Percentiles rank a stretch among this genome's conserved stretches.
These are phyloP conservation scores for Sphaeridia pumilis DNA, from an alignment of 2,888 invertebrate species.

Conservation along the genomic window DNA sequence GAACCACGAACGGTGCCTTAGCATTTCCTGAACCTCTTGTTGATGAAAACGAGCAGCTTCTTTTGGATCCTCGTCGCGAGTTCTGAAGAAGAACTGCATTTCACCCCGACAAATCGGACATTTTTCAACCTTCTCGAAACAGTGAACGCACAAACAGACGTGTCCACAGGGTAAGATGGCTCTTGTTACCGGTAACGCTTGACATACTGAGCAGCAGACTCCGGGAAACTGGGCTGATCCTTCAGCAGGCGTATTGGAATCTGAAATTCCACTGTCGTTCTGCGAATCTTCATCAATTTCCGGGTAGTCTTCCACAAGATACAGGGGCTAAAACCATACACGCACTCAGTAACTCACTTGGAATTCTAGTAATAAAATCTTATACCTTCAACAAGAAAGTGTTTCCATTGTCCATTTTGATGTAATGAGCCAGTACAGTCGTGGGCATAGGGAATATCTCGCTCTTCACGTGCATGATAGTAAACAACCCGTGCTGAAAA, in stretches of 20 bases:
- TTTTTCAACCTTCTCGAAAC: conserved; percentile 65
- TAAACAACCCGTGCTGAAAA: conserved; percentile 64
- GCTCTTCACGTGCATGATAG: conserved; percentile 71
- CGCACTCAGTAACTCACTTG: not conserved
- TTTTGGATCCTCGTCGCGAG: conserved; percentile 54
- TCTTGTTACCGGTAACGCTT: conserved; percentile 60
- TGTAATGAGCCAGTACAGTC: conserved; percentile 69
- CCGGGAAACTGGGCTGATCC: conserved; percentile 17
- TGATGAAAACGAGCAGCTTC: not conserved
- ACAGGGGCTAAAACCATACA: conserved; percentile 20
- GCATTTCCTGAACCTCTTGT: not conserved
- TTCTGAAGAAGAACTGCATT: conserved; percentile 73
- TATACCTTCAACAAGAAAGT: conserved; percentile 69
- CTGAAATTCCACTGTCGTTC: too few species aligned
- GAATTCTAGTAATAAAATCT: not conserved
- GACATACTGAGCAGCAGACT: conserved; percentile 65
- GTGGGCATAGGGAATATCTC: conserved; percentile 66
- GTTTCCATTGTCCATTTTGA: conserved; percentile 72
- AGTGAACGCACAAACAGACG: conserved; percentile 70
- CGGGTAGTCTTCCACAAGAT: conserved; percentile 22
- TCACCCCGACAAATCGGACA: conserved; percentile 78
- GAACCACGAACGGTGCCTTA: conserved; percentile 11
- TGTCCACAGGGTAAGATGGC: conserved; percentile 74
- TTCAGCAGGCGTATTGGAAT: not conserved
- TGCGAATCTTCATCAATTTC: conserved; percentile 8